Conservation (phyloP, 2,888 invertebrate species). For the Drosophila nigricruria region DNA sequence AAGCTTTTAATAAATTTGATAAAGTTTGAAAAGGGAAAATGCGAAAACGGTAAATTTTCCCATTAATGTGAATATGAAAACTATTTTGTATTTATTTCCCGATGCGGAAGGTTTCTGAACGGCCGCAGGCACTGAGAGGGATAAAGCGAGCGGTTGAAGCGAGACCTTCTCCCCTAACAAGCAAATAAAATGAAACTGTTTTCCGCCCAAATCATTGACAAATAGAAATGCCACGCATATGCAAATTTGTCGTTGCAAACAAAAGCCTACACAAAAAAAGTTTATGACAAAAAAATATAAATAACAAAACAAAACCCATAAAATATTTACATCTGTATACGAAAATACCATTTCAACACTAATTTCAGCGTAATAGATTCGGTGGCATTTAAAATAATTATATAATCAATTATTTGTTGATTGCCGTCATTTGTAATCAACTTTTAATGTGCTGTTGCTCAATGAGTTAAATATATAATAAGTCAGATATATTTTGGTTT, state of each 20-base stretch:
- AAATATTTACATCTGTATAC: constrained; percentile 9
- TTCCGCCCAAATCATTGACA: constrained; percentile 36
- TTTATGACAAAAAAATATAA: constrained; percentile 4
- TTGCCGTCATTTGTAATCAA: not conserved
- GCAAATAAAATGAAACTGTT: constrained; percentile 29
- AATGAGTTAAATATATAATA: constrained; percentile 29
- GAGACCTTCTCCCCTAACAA: constrained; percentile 12
- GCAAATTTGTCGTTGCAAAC: constrained; percentile 27
- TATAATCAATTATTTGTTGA: constrained; percentile 16
- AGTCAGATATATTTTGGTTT: constrained; percentile 3
- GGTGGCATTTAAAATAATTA: constrained; percentile 14
- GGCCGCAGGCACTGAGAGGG: constrained; percentile 28
- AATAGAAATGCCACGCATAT: constrained; percentile 37
- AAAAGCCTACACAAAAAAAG: not conserved
- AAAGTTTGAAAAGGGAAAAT: constrained; percentile 7
- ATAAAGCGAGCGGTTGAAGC: constrained; percentile 2
- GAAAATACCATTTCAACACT: constrained; percentile 8
- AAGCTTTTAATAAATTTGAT: constrained; percentile 29
- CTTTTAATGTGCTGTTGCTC: constrained; percentile 8
- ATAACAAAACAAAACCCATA: constrained; percentile 1
- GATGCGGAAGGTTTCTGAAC: constrained; percentile 16
- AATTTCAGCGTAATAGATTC: constrained; percentile 2
- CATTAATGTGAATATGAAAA: constrained; percentile 43
- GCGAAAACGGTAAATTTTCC: constrained; percentile 7
- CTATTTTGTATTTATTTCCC: constrained; percentile 48